Base-by-base conservation (phyloP, 1,140 invertebrate genomes). In the Pseudomyrmex pallidus region DNA sequence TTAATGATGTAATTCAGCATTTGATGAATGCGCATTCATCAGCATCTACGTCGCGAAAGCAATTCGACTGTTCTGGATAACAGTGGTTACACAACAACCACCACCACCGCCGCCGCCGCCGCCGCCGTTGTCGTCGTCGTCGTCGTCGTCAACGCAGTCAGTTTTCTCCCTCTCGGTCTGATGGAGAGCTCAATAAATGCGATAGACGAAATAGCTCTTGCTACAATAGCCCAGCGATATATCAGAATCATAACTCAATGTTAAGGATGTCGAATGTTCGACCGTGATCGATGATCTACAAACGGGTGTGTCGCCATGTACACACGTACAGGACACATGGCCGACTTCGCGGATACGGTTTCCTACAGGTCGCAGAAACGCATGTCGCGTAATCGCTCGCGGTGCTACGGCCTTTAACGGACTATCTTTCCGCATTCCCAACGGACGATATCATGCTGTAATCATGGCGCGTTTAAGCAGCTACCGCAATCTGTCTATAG, bases 401-500 rank as follows among this genome's bases (percentile, higher is more conserved):
- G 59, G n/a, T 63, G 25, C 35, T 12, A 44, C 54, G 76, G 20
- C 20, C 20, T 25, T 70, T 17, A 57, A 48, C 15, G 12, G n/a
- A 20, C 15, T 10, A 15, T 25, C n/a, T 70, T 70, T 61, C 20
- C 54, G 52, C 64, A 59, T 59, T 70, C 12, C 10, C 54, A n/a
- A 35, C 15, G 54, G 52, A 46, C 50, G 4, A 5, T 35, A 35
- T 48, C 64, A 50, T 74, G 61, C 66, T 54, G 61, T 78, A 57
- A 78, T 72, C 56, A 70, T 22, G 82, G 56, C 61, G 63, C 62
- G 20, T 78, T 78, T 52, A 48, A 77, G 46, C 67, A 46, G 25
- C 72, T 87, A 52, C 87, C 61, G 87, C 87, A 88, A 87, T 88
- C 64, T 74, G 76, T 87, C 86, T 88, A 63, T 88, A 88, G 83